phyloP scores from a whole-genome alignment of 2,113 vertebrate genomes.

The Candoia aspera region DNA sequence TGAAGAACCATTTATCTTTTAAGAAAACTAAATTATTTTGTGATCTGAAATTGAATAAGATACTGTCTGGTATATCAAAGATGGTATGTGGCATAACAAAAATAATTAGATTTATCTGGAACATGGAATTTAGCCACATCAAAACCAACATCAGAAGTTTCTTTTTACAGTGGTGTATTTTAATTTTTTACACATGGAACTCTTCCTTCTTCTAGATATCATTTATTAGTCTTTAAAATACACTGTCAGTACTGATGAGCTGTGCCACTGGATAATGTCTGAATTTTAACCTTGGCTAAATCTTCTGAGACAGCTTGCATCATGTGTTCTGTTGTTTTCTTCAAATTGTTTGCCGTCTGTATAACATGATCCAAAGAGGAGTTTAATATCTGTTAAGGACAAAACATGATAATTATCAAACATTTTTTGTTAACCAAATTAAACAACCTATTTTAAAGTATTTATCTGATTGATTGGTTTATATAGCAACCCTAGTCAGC shows the following conservation, averaged over 20 bases:
- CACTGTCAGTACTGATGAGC: slow-evolving; percentile 6
- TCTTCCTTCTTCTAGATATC: neutral
- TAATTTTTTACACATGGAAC: neutral
- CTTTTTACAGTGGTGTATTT: neutral
- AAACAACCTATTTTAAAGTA: neutral
- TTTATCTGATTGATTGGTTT: neutral
- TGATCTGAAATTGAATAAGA: neutral
- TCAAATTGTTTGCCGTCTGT: slow-evolving; percentile 81
- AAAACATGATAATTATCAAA: slow-evolving; percentile 39
- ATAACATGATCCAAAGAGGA: slow-evolving; percentile 84
- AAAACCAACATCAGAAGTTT: neutral
- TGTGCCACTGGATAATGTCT: slow-evolving; percentile 48
- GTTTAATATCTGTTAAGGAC: slow-evolving; percentile 75
- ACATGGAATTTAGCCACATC: neutral
- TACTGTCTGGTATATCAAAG: neutral
- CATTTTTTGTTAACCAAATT: neutral
- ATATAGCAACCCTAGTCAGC: neutral
- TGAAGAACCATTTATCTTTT: neutral
- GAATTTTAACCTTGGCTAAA: slow-evolving; percentile 73
- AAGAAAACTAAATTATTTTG: neutral
- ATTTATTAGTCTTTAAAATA: slow-evolving; percentile 1
- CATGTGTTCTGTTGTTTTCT: slow-evolving; percentile 87
- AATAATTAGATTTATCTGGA: neutral
- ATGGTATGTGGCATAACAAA: neutral
- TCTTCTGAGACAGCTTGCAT: slow-evolving; percentile 81